Conservation (phyloP, 2,888 invertebrate species). For the Macaria liturata region DNA sequence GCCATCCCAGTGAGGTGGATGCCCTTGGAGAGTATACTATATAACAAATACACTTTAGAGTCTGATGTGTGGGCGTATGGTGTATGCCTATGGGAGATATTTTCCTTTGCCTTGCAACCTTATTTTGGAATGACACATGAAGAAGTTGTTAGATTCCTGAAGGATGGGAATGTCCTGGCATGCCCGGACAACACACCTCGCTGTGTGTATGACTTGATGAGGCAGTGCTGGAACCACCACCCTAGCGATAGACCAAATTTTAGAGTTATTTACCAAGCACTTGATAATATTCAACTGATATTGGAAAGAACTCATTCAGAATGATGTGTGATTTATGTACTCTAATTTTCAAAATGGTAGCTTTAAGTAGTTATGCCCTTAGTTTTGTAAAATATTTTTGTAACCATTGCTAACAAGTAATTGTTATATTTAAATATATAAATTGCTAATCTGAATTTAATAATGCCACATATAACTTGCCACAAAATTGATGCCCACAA, state of each 20-base stretch:
- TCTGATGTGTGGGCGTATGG: constrained; percentile 99
- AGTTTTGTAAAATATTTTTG: constrained; percentile 35
- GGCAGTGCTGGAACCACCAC: constrained; percentile 95
- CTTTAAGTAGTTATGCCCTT: constrained; percentile 26
- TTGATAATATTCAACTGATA: constrained; percentile 86
- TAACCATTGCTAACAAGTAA: constrained; percentile 17
- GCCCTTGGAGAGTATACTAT: constrained; percentile 97
- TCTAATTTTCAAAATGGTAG: constrained; percentile 15
- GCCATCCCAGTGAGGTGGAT: constrained; percentile 99
- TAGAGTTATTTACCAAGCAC: constrained; percentile 89
- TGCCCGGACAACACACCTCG: constrained; percentile 96
- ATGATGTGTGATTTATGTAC: constrained; percentile 39
- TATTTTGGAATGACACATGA: constrained; percentile 99
- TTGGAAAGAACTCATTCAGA: constrained; percentile 75
- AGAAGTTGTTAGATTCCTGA: constrained; percentile 96
- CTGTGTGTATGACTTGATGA: constrained; percentile 95
- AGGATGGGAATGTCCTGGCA: constrained; percentile 95
- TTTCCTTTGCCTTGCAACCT: constrained; percentile 97
- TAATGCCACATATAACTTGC: constrained; percentile 7
- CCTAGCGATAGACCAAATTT: constrained; percentile 94
- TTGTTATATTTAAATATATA: constrained; percentile 10
- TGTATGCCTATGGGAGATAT: constrained; percentile 98
- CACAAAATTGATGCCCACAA: constrained; percentile 4
- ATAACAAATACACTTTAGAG: constrained; percentile 97
- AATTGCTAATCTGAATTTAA: constrained; percentile 2